Base-by-base conservation (phyloP, 2,888 invertebrate species). In the Dimorphilus gyrociliatus region DNA sequence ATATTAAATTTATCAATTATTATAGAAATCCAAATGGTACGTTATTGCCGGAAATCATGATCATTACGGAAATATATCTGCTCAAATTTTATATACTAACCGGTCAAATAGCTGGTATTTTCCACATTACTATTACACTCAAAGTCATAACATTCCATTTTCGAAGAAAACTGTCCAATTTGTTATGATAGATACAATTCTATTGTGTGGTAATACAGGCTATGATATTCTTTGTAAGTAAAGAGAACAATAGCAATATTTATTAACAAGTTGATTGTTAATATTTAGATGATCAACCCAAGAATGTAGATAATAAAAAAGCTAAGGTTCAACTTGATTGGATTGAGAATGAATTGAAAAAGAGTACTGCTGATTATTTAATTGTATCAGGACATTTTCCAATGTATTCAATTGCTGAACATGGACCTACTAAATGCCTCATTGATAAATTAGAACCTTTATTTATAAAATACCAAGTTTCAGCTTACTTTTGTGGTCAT, bases 31-130 rank as follows among this genome's bases (percentile, higher is more conserved):
- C n/a, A n/a, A n/a, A n/a, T 68, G 66, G 65, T 63, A 63, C 39
- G 42, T 64, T 10, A 47, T 68, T 3, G 67, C 67, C 27, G 68
- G 68, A 5, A 68, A 68, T 45, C 68, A 68, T 48, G 68, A 68
- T 39, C 65, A 67, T 40, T 50, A 60, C 34, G 67, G 68, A 13
- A 67, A 67, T 42, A 60, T 65, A 3, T 53, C 61, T 1, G 68
- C 65, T 2, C 61, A 68, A 44, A 51, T 68, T 10, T 56, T 48
- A 3, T 67, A 67, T 43, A 52, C 54, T 3, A 38, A 51, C 8
- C 29, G 25, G 18, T 54, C 55, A 14, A 40, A 49, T 18, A 38
- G 61, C 48, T 63, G 63, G 63, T 60, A 39, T 29, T 66, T 60
- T 35, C 67, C 67, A 0, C 40, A 57, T 34, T 58, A 53, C 23